A percentile compares a stretch with the other conserved stretches of the same genome.
Conservation (phyloP, 2,888 invertebrate species). For the Sympetrum striolatum region DNA sequence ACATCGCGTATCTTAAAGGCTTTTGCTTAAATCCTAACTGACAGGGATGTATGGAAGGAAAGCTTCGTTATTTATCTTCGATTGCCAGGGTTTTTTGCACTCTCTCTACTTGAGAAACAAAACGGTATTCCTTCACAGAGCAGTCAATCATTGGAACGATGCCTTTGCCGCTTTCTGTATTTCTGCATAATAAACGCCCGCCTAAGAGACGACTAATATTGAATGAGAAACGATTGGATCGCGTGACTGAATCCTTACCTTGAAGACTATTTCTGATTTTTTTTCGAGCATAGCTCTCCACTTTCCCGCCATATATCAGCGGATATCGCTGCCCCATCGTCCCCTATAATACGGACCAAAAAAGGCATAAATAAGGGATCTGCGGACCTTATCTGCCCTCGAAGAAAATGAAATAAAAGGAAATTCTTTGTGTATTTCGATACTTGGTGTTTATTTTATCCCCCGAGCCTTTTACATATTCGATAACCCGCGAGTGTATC, state of each 20-base stretch:
- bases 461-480: background rate
- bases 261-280: background rate
- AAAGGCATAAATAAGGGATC: conserved; percentile 29
- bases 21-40: too few species aligned
- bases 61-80: too few species aligned
- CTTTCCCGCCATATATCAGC: background rate
- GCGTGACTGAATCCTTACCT: background rate
- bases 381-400: background rate
- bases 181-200: background rate
- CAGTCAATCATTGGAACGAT: too few species aligned
- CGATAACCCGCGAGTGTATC: background rate
- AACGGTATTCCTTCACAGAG: too few species aligned
- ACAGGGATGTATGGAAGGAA: too few species aligned
- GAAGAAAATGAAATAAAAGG: background rate
- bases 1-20: too few species aligned
- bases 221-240: background rate
- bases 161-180: too few species aligned
- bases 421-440: background rate
- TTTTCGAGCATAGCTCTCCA: background rate
- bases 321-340: conserved; percentile 8
- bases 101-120: too few species aligned
- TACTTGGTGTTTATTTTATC: background rate
- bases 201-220: background rate
- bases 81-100: too few species aligned
- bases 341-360: background rate